A percentile compares a stretch with the other conserved stretches of the same genome.
Evolutionary conservation across 2,888 invertebrate species (phyloP).

Genomic region (Melieria picta): DNA sequence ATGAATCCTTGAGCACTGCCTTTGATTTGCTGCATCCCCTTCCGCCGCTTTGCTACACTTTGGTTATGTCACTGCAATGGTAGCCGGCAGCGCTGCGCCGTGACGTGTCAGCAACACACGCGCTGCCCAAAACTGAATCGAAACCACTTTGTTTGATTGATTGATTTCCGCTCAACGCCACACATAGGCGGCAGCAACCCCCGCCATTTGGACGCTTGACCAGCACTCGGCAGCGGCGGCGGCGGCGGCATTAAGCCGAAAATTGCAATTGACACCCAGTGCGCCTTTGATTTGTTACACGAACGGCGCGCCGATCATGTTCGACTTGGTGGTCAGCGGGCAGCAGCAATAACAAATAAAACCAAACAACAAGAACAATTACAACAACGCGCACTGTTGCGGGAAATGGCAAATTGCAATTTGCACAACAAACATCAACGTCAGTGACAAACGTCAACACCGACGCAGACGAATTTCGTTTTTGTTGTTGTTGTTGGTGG

Average conservation of each 20-base stretch:
- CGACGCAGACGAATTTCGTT: background rate
- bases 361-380: background rate
- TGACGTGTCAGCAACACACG: slow-evolving; percentile 25
- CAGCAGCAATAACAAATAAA: slow-evolving; percentile 7
- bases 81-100: no score
- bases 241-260: slow-evolving; percentile 6
- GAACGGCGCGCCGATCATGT: slow-evolving; percentile 10
- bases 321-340: slow-evolving; percentile 11
- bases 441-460: slow-evolving; percentile 2
- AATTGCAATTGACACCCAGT: slow-evolving; percentile 29
- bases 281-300: slow-evolving; percentile 19
- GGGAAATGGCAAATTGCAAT: background rate
- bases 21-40: no score
- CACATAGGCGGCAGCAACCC: background rate
- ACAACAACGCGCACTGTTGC: slow-evolving; percentile 1
- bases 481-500: no score
- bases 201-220: slow-evolving; percentile 15
- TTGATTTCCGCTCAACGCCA: slow-evolving; percentile 9
- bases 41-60: no score
- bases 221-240: slow-evolving; percentile 8
- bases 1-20: no score
- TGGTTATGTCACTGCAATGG: no score
- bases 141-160: slow-evolving; percentile 30
- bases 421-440: no score
- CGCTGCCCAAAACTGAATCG: slow-evolving; percentile 21